These are phyloP conservation scores for Dastarcus helophoroides DNA, from an alignment of 2,888 invertebrate genomes.

Conservation along the genomic window DNA sequence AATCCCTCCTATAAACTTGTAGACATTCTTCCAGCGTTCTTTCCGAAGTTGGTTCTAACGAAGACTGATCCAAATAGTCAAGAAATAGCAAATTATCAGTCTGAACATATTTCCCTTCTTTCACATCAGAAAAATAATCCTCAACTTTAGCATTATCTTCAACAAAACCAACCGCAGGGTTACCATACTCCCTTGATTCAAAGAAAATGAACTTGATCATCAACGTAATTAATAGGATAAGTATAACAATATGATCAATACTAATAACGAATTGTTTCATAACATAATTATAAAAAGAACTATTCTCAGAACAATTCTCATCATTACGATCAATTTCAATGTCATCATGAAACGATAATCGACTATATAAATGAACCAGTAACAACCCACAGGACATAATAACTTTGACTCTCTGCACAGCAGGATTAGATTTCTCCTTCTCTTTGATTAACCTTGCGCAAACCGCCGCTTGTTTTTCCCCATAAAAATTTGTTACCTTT, in stretches of 20 bases:
- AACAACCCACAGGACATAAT: conserved; percentile 89
- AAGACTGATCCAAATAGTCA: no score
- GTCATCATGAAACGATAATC: conserved; percentile 19
- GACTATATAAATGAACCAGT: conserved; percentile 72
- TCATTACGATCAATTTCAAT: conserved; percentile 4
- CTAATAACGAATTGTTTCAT: conserved; percentile 46
- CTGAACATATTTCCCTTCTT: no score
- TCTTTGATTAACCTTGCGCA: conserved; percentile 44
- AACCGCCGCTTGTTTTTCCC: conserved; percentile 25
- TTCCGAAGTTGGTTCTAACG: no score
- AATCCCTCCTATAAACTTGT: conserved; percentile 56
- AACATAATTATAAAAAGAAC: conserved; percentile 23
- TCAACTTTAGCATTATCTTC: no score
- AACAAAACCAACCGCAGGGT: conserved; percentile 1
- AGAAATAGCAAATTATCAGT: no score
- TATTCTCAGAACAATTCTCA: conserved; percentile 7
- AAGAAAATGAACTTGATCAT: conserved; percentile 85
- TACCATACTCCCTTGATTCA: conserved; percentile 38
- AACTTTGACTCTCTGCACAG: conserved; percentile 84
- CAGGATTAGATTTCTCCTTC: conserved; percentile 82
- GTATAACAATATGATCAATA: conserved; percentile 79
- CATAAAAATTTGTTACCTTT: conserved; percentile 24
- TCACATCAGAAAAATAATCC: no score
- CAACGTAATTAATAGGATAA: conserved; percentile 70
- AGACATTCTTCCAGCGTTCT: conserved; percentile 53